Conservation (phyloP, 2,113 vertebrate genomes). For the Anarrhichthys ocellatus region DNA sequence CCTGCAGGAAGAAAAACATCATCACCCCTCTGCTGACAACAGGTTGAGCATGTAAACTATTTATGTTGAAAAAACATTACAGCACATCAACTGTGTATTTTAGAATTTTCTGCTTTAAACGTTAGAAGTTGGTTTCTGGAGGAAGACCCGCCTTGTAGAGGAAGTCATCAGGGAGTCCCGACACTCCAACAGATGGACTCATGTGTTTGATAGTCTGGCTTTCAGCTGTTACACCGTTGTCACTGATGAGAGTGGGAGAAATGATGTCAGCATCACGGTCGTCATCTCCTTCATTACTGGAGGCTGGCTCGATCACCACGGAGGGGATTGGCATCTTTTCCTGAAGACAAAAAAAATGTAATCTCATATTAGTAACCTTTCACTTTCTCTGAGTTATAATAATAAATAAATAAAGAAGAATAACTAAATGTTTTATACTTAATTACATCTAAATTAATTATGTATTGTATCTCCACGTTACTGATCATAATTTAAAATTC, state of each 20-base stretch:
- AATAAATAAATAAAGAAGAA: not conserved
- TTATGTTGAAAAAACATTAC: too few relatives aligned
- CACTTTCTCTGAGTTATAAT: not conserved
- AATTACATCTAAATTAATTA: not conserved
- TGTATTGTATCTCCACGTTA: not conserved
- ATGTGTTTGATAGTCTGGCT: slow-evolving; percentile 64
- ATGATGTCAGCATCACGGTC: slow-evolving; percentile 84
- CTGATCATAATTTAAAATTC: not conserved
- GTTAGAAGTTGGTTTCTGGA: not conserved
- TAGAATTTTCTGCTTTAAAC: not conserved
- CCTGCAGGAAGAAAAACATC: slow-evolving; percentile 77
- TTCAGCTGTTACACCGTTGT: slow-evolving; percentile 66
- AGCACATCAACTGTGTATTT: too few relatives aligned
- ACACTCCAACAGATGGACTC: slow-evolving; percentile 58
- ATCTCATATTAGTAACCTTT: not conserved
- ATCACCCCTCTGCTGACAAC: not conserved
- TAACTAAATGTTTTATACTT: not conserved
- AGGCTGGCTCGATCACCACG: slow-evolving; percentile 95
- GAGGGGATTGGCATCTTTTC: slow-evolving; percentile 92
- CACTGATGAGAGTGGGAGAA: slow-evolving; percentile 72
- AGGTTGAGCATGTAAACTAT: not conserved
- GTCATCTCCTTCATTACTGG: slow-evolving; percentile 93
- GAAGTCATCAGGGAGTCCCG: slow-evolving; percentile 85
- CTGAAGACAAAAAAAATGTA: slow-evolving; percentile 62
- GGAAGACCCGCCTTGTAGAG: slow-evolving; percentile 88